Evolutionary conservation across 2,888 invertebrate genomes (phyloP).

Genomic region (Meandrusa payeni): DNA sequence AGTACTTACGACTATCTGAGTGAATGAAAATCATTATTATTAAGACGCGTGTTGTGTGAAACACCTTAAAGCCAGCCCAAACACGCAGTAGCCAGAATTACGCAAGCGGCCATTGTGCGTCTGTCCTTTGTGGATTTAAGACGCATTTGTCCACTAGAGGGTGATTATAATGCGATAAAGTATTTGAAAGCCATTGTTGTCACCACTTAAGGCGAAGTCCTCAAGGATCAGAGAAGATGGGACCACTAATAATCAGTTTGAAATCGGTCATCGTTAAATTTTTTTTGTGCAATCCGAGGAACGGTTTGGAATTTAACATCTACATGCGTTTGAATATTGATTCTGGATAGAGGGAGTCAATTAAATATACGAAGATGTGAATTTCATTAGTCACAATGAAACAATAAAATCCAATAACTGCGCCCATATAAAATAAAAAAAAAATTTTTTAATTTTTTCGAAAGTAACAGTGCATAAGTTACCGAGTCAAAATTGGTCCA

Average conservation of each 20-base stretch:
- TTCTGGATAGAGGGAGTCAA: too few species aligned
- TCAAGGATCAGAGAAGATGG: slow-evolving; percentile 5
- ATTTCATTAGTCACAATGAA: too few species aligned
- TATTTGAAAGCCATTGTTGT: slow-evolving; percentile 34
- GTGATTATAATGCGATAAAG: slow-evolving; percentile 54
- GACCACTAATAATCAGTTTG: slow-evolving; percentile 11
- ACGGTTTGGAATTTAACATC: background rate
- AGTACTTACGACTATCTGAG: too few species aligned
- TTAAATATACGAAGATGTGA: too few species aligned
- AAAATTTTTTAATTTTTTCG: too few species aligned
- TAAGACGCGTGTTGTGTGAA: too few species aligned
- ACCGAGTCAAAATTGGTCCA: too few species aligned
- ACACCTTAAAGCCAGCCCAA: background rate
- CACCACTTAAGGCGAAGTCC: slow-evolving; percentile 26
- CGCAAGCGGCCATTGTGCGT: slow-evolving; percentile 32
- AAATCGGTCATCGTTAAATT: slow-evolving; percentile 16
- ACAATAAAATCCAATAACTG: too few species aligned
- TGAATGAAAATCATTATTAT: too few species aligned
- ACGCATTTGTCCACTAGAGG: slow-evolving; percentile 35
- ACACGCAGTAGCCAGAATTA: slow-evolving; percentile 30
- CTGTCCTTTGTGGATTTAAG: slow-evolving; percentile 1
- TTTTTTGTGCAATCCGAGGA: slow-evolving; percentile 15
- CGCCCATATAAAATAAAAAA: too few species aligned
- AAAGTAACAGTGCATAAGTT: too few species aligned
- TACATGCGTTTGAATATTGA: too few species aligned